Conservation (phyloP, 2,113 vertebrate species). For the Calyptomena viridis region DNA sequence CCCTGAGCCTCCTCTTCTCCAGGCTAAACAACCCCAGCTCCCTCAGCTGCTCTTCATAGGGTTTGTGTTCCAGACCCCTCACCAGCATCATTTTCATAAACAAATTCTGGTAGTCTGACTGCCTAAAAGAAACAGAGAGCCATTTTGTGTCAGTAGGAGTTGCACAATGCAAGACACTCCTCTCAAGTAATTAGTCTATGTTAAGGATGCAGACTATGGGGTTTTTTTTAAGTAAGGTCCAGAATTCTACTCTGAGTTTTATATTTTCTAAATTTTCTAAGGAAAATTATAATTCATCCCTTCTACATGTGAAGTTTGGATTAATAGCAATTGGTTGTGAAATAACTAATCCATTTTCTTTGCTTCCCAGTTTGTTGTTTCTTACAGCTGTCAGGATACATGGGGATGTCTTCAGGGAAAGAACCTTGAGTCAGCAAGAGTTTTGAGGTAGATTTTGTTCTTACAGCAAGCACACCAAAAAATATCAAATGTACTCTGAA, state of each 20-base stretch:
- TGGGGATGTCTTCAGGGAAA: neutral
- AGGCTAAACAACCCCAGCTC: too few species aligned
- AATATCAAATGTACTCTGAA: neutral
- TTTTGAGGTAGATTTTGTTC: constrained; percentile 1
- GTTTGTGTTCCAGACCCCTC: too few species aligned
- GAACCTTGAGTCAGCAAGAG: neutral
- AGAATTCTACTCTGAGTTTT: neutral
- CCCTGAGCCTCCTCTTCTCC: too few species aligned
- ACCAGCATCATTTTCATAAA: neutral
- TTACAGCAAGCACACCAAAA: neutral
- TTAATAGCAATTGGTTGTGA: neutral
- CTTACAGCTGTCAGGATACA: neutral
- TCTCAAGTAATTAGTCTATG: neutral
- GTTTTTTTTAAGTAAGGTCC: neutral
- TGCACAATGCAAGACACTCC: neutral
- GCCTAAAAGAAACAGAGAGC: neutral
- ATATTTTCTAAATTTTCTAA: neutral
- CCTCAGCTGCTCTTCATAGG: too few species aligned
- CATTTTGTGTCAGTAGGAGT: neutral
- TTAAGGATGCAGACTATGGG: neutral
- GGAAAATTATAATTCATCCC: neutral
- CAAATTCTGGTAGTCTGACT: neutral
- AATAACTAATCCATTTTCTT: neutral
- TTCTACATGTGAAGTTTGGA: neutral
- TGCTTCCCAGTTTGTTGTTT: neutral